Evolutionary conservation across 2,113 vertebrate genomes (phyloP).

Genomic region (Sturnira hondurensis): DNA sequence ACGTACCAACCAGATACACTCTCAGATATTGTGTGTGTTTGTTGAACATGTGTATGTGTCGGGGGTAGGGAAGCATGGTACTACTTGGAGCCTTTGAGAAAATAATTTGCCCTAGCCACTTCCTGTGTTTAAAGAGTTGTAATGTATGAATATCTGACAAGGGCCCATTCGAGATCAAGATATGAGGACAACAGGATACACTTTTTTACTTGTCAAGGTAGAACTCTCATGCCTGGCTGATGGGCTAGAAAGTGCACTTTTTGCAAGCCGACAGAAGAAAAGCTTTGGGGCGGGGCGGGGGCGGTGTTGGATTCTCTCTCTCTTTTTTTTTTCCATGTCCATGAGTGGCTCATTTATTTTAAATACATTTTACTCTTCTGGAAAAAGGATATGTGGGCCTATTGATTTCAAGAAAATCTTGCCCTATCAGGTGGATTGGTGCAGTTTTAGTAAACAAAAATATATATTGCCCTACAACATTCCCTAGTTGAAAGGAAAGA

Average conservation of each 20-base stretch:
- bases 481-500: too few relatives aligned
- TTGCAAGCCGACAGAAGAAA: neutral
- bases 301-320: too few relatives aligned
- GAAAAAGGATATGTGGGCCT: too few relatives aligned
- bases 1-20: neutral
- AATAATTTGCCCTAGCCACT: neutral
- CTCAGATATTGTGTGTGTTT: neutral
- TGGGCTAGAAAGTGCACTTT: conserved; percentile 29
- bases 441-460: too few relatives aligned
- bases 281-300: neutral
- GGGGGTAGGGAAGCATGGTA: neutral
- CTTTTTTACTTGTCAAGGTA: neutral
- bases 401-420: too few relatives aligned
- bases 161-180: neutral
- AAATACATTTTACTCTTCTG: too few relatives aligned
- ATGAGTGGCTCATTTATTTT: too few relatives aligned
- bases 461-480: too few relatives aligned
- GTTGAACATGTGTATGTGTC: neutral
- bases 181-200: neutral
- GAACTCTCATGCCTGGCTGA: neutral
- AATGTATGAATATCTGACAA: neutral
- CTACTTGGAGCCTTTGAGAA: neutral
- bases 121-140: conserved; percentile 14
- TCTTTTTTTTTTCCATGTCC: too few relatives aligned
- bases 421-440: too few relatives aligned